Base-by-base conservation (phyloP, 2,888 invertebrate genomes). In the Andrena trimmerana region DNA sequence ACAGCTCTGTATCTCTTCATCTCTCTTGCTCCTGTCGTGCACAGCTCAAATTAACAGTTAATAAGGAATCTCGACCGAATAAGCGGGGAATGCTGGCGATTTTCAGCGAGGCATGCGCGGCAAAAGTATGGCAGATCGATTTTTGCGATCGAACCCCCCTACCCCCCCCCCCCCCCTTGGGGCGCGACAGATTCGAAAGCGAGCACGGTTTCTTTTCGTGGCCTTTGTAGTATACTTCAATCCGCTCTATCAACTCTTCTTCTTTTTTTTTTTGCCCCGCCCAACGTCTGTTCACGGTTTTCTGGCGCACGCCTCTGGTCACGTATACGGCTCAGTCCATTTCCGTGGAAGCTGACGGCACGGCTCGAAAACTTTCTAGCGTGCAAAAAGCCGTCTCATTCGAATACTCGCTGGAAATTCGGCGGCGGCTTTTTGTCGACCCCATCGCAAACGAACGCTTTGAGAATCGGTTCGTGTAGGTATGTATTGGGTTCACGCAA, bases 111-210 rank as follows among this genome's bases (percentile, higher is more conserved):
- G 24, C 65, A 68, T 24, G 75, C 78, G n/a, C 78, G 84, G 89
- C 77, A 85, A 90, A 90, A 87, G 86, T 87, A 88, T 86, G 87
- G 85, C 87, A 82, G 84, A 90, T 80, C 85, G 70, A 83, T 84
- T 76, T 42, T 75, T 62, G 73, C 72, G 86, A 84, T 78, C 86
- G 83, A 72, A 42, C 13, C 42, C 42, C 2, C 42, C 4, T 16
- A 4, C 13, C 71, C 13, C 42, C 16, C 13, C 71, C 13, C 42
- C 42, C 2, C 54, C 36, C 36, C 57, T 59, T 29, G 63, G 72
- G 50, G 76, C 81, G 50, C 73, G 79, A 83, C 77, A 59, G 70
- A 81, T 69, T 76, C 68, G 86, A 84, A 83, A 79, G 78, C 78
- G 86, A 83, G 72, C 77, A 74, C 67, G 42, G 81, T 60, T 88